These are phyloP conservation scores for Bovichtus variegatus DNA, from an alignment of 2,797 vertebrate species.

Conservation along the genomic window DNA sequence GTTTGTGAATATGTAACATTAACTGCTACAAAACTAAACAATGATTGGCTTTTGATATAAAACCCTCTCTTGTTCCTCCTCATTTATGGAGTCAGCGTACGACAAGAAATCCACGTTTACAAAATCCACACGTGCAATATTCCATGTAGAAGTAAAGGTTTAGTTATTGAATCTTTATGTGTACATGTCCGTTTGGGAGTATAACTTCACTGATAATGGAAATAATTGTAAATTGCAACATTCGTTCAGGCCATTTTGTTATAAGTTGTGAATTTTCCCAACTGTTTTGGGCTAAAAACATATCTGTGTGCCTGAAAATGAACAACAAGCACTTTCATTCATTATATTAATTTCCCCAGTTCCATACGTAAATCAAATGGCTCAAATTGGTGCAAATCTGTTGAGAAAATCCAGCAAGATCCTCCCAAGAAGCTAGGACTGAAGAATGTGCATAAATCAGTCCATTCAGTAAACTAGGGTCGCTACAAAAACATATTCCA, in stretches of 20 bases:
- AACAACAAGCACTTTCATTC: background rate
- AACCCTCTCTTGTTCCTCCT: slow-evolving; percentile 9
- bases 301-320: background rate
- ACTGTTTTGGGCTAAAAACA: background rate
- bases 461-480: background rate
- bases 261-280: background rate
- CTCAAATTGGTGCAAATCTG: background rate
- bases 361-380: background rate
- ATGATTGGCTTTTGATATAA: slow-evolving; percentile 13
- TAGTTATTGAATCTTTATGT: background rate
- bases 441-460: background rate
- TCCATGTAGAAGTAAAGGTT: background rate
- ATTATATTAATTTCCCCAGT: background rate
- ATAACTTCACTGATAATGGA: no score
- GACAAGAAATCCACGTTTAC: background rate
- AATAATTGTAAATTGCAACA: background rate
- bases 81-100: background rate
- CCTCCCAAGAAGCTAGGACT: background rate
- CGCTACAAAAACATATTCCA: background rate
- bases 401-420: no score
- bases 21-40: slow-evolving; percentile 32
- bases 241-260: background rate
- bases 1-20: slow-evolving; percentile 24
- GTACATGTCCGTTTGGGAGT: no score
- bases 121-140: background rate